Evolutionary conservation across 2,888 invertebrate species (phyloP).

Genomic region (Lithophane socia): DNA sequence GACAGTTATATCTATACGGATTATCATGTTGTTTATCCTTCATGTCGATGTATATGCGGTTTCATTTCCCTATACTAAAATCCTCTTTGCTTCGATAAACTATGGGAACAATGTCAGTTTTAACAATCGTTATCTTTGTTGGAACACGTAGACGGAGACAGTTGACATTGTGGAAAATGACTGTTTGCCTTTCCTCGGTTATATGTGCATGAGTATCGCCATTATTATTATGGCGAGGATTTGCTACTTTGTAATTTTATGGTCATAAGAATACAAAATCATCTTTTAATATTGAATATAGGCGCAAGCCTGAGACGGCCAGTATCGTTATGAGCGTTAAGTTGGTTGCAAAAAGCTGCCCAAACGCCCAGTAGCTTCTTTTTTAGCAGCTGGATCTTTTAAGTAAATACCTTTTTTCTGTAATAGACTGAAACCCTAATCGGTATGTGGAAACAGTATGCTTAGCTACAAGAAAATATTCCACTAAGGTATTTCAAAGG

Average conservation of each 20-base stretch:
- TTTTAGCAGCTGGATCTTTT: neutral
- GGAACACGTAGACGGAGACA: conserved; percentile 21
- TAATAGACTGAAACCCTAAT: neutral
- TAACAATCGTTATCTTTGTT: conserved; percentile 36
- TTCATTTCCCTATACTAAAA: conserved; percentile 23
- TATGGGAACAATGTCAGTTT: conserved; percentile 29
- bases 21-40: conserved; percentile 36
- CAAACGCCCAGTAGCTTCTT: neutral
- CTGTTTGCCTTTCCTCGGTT: conserved; percentile 21
- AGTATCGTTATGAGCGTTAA: neutral
- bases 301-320: neutral
- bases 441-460: neutral
- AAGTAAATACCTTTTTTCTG: neutral
- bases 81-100: neutral
- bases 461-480: conserved; percentile 7
- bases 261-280: neutral
- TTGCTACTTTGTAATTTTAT: conserved; percentile 5
- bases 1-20: conserved; percentile 18
- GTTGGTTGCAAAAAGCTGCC: neutral
- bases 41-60: neutral
- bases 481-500: conserved; percentile 8
- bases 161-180: conserved; percentile 20
- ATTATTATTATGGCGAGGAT: neutral
- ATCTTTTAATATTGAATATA: neutral
- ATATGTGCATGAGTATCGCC: conserved; percentile 10